A percentile compares a stretch with the other conserved stretches of the same genome.
These are phyloP conservation scores for Junonia oenone DNA, from an alignment of 2,888 invertebrate species.

Conservation along the genomic window DNA sequence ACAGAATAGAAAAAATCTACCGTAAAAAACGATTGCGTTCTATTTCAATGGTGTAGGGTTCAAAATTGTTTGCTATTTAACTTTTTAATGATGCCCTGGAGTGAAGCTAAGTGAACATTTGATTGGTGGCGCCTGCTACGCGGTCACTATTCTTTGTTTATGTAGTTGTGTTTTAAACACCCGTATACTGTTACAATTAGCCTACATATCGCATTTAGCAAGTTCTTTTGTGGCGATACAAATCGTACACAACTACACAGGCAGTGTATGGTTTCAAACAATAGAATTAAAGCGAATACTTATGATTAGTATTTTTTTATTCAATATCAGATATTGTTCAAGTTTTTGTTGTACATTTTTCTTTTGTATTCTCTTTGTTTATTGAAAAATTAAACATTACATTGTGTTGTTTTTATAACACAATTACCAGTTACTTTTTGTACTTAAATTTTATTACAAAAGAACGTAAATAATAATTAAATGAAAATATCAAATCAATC, in stretches of 20 bases:
- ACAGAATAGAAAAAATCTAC: not conserved
- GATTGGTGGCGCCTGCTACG: conserved; percentile 13
- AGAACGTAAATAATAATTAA: no score
- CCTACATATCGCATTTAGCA: not conserved
- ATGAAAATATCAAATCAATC: no score
- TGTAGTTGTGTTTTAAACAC: conserved; percentile 5
- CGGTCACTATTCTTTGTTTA: conserved; percentile 14
- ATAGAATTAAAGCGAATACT: not conserved
- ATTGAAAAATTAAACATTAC: no score
- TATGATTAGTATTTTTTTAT: not conserved
- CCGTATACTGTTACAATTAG: not conserved
- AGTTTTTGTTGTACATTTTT: no score
- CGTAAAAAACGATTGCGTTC: not conserved
- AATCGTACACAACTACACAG: not conserved
- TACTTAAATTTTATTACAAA: no score
- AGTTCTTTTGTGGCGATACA: not conserved
- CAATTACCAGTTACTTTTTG: no score
- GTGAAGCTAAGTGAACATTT: conserved; percentile 6
- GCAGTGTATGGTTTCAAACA: not conserved
- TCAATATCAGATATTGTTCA: not conserved
- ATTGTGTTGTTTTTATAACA: no score
- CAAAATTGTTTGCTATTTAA: conserved; percentile 1
- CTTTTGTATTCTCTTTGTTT: no score
- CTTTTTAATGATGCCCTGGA: conserved; percentile 15
- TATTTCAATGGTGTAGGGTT: conserved; percentile 1